These are phyloP conservation scores for Botia almorhae DNA, from an alignment of 2,797 vertebrate genomes.

Conservation along the genomic window DNA sequence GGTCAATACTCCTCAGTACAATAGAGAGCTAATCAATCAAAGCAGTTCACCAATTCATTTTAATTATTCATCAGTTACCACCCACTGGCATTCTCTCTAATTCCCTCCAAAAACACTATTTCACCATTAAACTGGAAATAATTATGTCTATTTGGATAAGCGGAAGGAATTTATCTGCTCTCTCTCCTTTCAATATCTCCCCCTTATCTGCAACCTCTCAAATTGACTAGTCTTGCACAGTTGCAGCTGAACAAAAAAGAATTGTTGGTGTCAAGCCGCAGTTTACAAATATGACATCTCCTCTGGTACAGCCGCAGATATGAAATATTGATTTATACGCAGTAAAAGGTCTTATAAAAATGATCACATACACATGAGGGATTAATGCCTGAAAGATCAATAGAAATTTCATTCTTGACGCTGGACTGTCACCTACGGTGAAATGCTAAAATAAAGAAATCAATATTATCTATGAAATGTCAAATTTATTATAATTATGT, in stretches of 20 bases:
- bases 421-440: conserved; percentile 99
- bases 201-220: conserved; percentile 86
- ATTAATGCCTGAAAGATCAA: conserved; percentile 99
- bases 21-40: conserved; percentile 70
- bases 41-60: conserved; percentile 74
- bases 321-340: conserved; percentile 99
- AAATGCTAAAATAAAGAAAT: conserved; percentile 99
- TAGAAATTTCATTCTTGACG: conserved; percentile 99
- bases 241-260: conserved; percentile 99
- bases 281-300: conserved; percentile 99
- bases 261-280: conserved; percentile 99
- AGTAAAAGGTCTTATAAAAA: conserved; percentile 99
- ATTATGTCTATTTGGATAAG: conserved; percentile 66
- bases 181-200: conserved; percentile 46
- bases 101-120: conserved; percentile 74
- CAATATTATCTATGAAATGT: conserved; percentile 99
- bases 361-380: conserved; percentile 99
- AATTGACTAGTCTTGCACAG: conserved; percentile 99
- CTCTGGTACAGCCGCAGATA: conserved; percentile 99
- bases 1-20: conserved; percentile 68
- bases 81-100: conserved; percentile 72
- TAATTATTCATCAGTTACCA: conserved; percentile 72
- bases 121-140: conserved; percentile 73
- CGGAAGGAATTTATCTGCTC: conserved; percentile 67
- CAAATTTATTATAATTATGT: conserved; percentile 99